Evolutionary conservation across 2,797 vertebrate genomes (phyloP).

Genomic region (Orestias chungarensis): DNA sequence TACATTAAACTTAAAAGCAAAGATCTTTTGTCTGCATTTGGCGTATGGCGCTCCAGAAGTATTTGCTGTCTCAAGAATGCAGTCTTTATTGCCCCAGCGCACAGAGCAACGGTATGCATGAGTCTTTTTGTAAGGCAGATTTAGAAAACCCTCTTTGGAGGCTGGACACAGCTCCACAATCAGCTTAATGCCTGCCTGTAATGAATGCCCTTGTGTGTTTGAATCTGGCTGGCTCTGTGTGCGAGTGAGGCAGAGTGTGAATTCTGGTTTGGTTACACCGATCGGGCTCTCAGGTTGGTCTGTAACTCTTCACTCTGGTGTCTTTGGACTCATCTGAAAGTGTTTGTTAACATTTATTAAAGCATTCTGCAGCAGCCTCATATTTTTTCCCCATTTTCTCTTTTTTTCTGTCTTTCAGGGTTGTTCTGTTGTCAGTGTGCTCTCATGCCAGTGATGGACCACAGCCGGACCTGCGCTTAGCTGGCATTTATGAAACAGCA

Average conservation of each 20-base stretch:
- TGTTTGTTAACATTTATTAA: constrained; percentile 63
- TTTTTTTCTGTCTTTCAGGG: constrained; percentile 50
- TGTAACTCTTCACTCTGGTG: constrained; percentile 61
- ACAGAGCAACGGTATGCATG: constrained; percentile 77
- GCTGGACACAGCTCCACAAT: constrained; percentile 78
- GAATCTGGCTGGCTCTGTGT: constrained; percentile 61
- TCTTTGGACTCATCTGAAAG: constrained; percentile 45
- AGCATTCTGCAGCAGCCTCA: constrained; percentile 68
- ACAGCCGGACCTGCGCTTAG: constrained; percentile 73
- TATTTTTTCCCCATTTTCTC: constrained; percentile 32
- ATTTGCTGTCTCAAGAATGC: constrained; percentile 73
- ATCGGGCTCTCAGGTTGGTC: constrained; percentile 57
- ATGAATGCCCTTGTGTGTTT: constrained; percentile 81
- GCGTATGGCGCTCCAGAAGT: constrained; percentile 56
- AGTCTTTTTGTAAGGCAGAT: constrained; percentile 82
- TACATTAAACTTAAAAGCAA: constrained; percentile 9
- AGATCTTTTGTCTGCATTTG: constrained; percentile 37
- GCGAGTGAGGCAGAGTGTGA: constrained; percentile 14
- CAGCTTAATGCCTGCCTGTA: constrained; percentile 80
- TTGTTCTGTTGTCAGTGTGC: constrained; percentile 70
- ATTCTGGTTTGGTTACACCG: constrained; percentile 52
- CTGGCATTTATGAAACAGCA: constrained; percentile 78
- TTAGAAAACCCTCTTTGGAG: constrained; percentile 83
- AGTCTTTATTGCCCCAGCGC: constrained; percentile 74
- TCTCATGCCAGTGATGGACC: constrained; percentile 80